Base-by-base conservation (phyloP, 35 echinoderm and acorn worm genomes). In the Patiria miniata region DNA sequence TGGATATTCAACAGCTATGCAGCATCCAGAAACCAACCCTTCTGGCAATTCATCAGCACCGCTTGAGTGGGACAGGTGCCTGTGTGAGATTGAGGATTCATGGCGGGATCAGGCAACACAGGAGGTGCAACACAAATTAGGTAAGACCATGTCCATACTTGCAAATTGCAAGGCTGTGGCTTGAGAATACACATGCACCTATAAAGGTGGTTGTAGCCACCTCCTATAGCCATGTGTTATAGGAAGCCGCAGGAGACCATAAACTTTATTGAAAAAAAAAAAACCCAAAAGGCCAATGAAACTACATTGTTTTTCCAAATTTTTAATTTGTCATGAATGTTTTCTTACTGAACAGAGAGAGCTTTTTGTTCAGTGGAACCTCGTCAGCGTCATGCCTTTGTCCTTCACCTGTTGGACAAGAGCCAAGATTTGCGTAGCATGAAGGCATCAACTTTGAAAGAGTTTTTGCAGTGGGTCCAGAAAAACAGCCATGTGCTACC, bases 391-490 rank as follows among this genome's bases (percentile, higher is more conserved):
- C 81, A 90, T 42, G 60, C 80, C 16, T 90, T 90, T 28, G 80
- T 90, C 9, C 56, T 90, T 39, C 80, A 90, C 29, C 40, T 78
- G 17, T 34, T 90, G 36, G 88, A 90, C 28, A 61, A 83, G 26
- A 90, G 88, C 39, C 44, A 82, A 50, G 88, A 90, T 42, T 39
- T 90, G 18, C 58, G 81, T 21, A 69, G 81, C 60, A 90, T 69
- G 61, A 90, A 90, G 50, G 61, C 61, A 3, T 81, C 82, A n/a
- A 59, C 88, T 54, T 39, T 90, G 14, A 73, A 47, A 68, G 53
- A 84, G 81, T 90, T 90, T 77, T 80, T 78, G 2, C 6, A 44
- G n/a, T 77, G 81, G 88, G 50, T 61, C 1, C 52, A 83, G 2
- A 39, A 26, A 32, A 53, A 84, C 2, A 53, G 52, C 37, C 55